A percentile compares a stretch with the other conserved stretches of the same genome.
Evolutionary conservation across 2,888 invertebrate species (phyloP).

Genomic region (Pemphredon lugubris): DNA sequence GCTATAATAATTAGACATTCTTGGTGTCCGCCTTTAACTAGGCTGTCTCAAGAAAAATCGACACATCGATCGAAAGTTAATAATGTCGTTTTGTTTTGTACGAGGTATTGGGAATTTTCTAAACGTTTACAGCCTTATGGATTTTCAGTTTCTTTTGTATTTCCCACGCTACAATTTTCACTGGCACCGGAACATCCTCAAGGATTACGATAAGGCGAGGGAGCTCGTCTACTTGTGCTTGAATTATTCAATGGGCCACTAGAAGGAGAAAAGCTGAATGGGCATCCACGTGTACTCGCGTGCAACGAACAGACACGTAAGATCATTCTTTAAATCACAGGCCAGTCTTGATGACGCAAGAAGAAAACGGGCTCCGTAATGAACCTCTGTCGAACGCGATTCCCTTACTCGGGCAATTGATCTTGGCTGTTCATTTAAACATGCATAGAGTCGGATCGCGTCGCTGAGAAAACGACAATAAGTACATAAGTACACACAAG

Average conservation of each 20-base stretch:
- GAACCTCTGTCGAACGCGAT: too few relatives aligned
- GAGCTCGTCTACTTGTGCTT: slow-evolving; percentile 25
- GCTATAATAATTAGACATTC: background rate
- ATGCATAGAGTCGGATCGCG: too few relatives aligned
- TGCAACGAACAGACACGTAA: slow-evolving; percentile 19
- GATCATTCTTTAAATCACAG: slow-evolving; percentile 22
- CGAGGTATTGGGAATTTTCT: background rate
- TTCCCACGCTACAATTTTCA: slow-evolving; percentile 32
- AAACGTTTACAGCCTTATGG: too few relatives aligned
- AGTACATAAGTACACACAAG: too few relatives aligned
- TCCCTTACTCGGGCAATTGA: too few relatives aligned
- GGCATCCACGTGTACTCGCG: slow-evolving; percentile 31
- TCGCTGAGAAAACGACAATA: too few relatives aligned
- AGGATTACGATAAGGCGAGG: slow-evolving; percentile 55
- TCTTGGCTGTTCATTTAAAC: too few relatives aligned
- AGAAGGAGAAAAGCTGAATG: slow-evolving; percentile 61
- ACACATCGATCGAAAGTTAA: background rate
- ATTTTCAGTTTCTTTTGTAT: too few relatives aligned
- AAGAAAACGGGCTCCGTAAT: slow-evolving; percentile 4
- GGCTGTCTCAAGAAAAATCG: background rate
- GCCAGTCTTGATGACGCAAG: slow-evolving; percentile 7
- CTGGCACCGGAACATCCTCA: background rate
- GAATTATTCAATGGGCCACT: slow-evolving; percentile 66
- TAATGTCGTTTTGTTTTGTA: too few relatives aligned
- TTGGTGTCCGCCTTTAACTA: background rate